A percentile compares a stretch with the other conserved stretches of the same genome.
Evolutionary conservation across 1,140 invertebrate species (phyloP).

Genomic region (Oscheius sp.): DNA sequence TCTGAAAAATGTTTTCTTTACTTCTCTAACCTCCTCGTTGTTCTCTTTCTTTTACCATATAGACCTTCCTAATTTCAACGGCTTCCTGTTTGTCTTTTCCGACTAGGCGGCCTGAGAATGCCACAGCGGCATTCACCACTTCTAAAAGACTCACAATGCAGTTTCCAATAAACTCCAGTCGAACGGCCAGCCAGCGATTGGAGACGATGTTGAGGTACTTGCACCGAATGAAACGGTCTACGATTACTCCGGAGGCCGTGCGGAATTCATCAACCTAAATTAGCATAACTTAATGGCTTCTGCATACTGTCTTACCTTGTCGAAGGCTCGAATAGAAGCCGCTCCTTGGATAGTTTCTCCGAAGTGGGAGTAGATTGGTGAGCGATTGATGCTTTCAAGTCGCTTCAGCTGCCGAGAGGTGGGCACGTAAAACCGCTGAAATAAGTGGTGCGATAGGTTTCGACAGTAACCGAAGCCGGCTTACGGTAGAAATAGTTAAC

Average conservation of each 20-base stretch:
- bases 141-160: slow-evolving; percentile 55
- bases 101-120: no score
- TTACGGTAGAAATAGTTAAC: no score
- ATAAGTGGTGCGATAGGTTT: no score
- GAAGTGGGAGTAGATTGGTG: slow-evolving; percentile 67
- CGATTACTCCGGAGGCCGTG: slow-evolving; percentile 21
- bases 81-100: no score
- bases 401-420: slow-evolving; percentile 67
- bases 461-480: no score
- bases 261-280: slow-evolving; percentile 38
- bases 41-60: no score
- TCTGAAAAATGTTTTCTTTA: neutral
- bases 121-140: neutral
- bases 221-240: slow-evolving; percentile 27
- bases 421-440: slow-evolving; percentile 68
- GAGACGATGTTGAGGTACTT: slow-evolving; percentile 41
- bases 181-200: slow-evolving; percentile 63
- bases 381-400: slow-evolving; percentile 64
- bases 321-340: slow-evolving; percentile 63
- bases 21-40: no score
- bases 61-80: no score
- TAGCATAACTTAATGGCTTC: slow-evolving; percentile 60
- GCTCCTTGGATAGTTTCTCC: slow-evolving; percentile 67
- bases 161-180: slow-evolving; percentile 65
- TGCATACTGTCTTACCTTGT: slow-evolving; percentile 22